Percentiles rank a stretch among this genome's conserved stretches.
Conservation (phyloP, 2,888 invertebrate species). For the Pseudococcus viburni region DNA sequence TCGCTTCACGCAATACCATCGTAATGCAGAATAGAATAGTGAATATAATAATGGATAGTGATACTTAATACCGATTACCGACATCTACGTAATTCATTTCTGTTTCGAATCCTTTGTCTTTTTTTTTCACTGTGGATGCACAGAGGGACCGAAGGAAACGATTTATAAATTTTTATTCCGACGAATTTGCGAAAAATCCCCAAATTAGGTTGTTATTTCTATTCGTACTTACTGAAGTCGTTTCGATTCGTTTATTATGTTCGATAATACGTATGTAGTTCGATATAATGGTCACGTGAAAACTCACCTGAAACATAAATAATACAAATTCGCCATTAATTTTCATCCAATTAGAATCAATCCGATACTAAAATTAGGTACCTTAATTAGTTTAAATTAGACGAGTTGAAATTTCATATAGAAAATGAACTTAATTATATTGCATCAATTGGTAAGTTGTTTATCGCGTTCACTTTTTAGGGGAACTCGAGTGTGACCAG, state of each 20-base stretch:
- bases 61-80: not conserved
- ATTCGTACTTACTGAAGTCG: not conserved
- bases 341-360: not conserved
- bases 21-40: not conserved
- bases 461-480: too few relatives aligned
- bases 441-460: too few relatives aligned
- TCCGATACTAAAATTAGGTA: not conserved
- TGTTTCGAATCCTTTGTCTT: not conserved
- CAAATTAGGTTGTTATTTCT: too few relatives aligned
- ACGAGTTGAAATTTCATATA: too few relatives aligned
- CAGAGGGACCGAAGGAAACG: too few relatives aligned
- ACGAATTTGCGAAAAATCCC: too few relatives aligned
- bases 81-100: too few relatives aligned
- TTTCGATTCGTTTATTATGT: not conserved
- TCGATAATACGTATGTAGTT: not conserved
- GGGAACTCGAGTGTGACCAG: too few relatives aligned
- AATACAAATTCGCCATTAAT: not conserved
- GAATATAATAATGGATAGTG: not conserved
- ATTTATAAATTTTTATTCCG: not conserved
- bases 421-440: too few relatives aligned
- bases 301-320: conserved; percentile 1
- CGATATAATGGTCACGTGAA: not conserved
- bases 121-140: not conserved
- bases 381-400: too few relatives aligned
- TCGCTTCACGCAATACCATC: not conserved